These are phyloP conservation scores for Pteropus rufus DNA, from an alignment of 2,797 vertebrate genomes.

Conservation along the genomic window DNA sequence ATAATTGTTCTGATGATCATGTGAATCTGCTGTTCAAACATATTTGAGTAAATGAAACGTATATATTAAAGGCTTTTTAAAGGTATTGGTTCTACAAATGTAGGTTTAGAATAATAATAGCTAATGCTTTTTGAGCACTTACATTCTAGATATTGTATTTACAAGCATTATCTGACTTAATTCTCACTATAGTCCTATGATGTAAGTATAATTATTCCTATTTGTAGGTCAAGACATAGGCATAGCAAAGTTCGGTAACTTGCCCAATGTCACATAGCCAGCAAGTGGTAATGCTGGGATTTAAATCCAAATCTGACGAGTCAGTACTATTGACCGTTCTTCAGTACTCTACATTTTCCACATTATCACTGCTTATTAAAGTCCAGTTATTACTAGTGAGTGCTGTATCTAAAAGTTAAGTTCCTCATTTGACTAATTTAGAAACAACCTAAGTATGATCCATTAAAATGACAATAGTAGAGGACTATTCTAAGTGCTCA, in stretches of 20 bases:
- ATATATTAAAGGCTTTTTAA: neutral
- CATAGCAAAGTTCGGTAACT: neutral
- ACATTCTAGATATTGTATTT: neutral
- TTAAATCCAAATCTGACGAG: neutral
- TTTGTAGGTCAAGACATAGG: neutral
- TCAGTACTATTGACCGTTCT: neutral
- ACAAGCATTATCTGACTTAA: neutral
- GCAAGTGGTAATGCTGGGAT: neutral
- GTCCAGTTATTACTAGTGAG: neutral
- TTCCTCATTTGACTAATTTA: neutral
- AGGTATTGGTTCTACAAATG: neutral
- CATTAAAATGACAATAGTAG: neutral
- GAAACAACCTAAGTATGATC: neutral
- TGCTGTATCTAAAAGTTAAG: neutral
- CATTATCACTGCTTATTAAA: neutral
- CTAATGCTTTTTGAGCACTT: neutral
- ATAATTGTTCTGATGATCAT: neutral
- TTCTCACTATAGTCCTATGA: neutral
- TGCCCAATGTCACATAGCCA: neutral
- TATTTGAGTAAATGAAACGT: neutral
- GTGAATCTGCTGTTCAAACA: neutral
- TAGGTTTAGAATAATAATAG: neutral
- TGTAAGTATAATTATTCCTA: neutral
- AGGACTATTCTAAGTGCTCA: neutral
- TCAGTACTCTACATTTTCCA: neutral